Evolutionary conservation across 2,888 invertebrate species (phyloP).

Genomic region (Eupithecia insigniata): DNA sequence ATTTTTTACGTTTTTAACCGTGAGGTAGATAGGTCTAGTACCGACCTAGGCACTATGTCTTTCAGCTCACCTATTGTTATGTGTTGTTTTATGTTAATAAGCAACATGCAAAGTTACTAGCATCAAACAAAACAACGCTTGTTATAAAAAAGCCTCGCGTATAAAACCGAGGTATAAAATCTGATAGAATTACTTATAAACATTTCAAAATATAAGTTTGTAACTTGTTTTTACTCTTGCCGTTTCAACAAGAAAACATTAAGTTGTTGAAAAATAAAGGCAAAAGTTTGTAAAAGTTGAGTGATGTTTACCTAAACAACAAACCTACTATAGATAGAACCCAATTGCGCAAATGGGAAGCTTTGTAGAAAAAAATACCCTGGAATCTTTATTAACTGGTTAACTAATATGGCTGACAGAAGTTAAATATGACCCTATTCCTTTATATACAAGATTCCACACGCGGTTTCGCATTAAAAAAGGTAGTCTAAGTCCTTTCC

Average conservation of each 20-base stretch:
- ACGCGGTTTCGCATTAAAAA: no score
- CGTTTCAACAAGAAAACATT: neutral
- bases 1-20: neutral
- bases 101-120: no score
- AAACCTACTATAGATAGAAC: neutral
- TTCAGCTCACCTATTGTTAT: neutral
- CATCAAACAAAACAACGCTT: no score
- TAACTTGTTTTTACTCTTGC: slow-evolving; percentile 1
- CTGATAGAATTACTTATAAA: neutral
- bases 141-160: neutral
- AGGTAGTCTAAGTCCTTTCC: no score
- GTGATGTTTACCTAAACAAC: neutral
- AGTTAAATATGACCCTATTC: neutral
- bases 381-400: neutral
- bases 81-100: neutral
- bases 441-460: no score
- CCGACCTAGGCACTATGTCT: neutral
- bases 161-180: slow-evolving; percentile 2
- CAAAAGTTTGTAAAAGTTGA: neutral
- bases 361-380: neutral
- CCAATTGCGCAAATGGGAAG: neutral
- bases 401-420: no score
- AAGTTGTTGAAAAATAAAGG: neutral
- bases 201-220: neutral
- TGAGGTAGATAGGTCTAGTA: neutral